phyloP scores from a whole-genome alignment of 2,888 invertebrate species.

The Epsilonema sp. region DNA sequence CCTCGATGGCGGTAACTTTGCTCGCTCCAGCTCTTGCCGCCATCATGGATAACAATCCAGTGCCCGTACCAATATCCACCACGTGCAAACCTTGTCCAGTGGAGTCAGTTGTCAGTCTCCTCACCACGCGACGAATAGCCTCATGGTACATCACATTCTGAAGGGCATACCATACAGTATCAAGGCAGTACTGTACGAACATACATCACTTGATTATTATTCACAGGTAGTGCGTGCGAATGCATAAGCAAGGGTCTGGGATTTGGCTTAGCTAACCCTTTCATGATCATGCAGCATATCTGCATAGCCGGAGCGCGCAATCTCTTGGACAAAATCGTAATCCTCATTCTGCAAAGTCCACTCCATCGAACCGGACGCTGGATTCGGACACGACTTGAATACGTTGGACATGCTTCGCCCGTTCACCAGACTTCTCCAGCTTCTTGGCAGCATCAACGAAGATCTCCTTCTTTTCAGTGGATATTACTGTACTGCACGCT shows the following conservation, averaged over 20 bases:
- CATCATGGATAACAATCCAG: slow-evolving; percentile 90
- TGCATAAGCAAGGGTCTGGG: slow-evolving; percentile 18
- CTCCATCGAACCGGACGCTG: slow-evolving; percentile 56
- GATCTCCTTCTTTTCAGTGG: too few species aligned
- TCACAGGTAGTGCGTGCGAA: not conserved
- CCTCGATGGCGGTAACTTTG: slow-evolving; percentile 68
- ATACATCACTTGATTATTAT: not conserved
- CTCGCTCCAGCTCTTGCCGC: slow-evolving; percentile 74
- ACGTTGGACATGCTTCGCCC: slow-evolving; percentile 14
- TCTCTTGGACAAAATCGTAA: slow-evolving; percentile 81
- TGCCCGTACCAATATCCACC: slow-evolving; percentile 87
- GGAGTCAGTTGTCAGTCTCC: slow-evolving; percentile 47
- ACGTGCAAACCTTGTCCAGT: slow-evolving; percentile 58
- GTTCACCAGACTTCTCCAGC: too few species aligned
- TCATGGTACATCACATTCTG: slow-evolving; percentile 64
- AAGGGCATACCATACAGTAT: slow-evolving; percentile 22
- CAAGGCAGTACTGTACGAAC: slow-evolving; percentile 2
- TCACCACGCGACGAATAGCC: slow-evolving; percentile 60
- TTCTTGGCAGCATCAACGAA: too few species aligned
- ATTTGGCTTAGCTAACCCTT: too few species aligned
- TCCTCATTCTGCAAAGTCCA: slow-evolving; percentile 63
- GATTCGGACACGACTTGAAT: slow-evolving; percentile 48
- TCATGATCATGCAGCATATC: slow-evolving; percentile 35
- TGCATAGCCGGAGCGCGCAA: slow-evolving; percentile 43
- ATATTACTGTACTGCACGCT: too few species aligned